Base-by-base conservation (phyloP, 2,888 invertebrate species). In the Pristionchus fissidentatus region DNA sequence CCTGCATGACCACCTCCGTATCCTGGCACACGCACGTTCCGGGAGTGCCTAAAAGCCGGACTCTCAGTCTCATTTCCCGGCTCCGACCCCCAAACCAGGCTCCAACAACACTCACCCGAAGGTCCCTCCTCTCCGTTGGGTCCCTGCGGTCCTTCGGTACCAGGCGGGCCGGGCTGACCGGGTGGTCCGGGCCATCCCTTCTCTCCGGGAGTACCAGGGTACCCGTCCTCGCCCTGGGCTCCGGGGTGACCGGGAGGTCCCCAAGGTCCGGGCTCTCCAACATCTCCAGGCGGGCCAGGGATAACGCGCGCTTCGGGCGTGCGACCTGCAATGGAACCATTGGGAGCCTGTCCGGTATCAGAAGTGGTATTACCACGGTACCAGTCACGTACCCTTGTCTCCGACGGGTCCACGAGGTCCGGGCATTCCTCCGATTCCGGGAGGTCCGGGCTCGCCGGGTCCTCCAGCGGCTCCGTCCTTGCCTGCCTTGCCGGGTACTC, bases 11-110 rank as follows among this genome's bases (percentile, higher is more conserved):
- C 26, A 92, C 92, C 86, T 92, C 92, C 0, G 92, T 92, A 83
- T 92, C 92, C 83, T 88, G 91, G 84, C 92, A 92, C 15, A 92
- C 92, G 83, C 92, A 92, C 35, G 92, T 92, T 38, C 92, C 92
- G 35, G 92, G 92, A 41, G 92, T 92, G n/a, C 91, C 90, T 85
- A 83, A 82, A 70, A 10, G 38, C 5, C n/a, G n/a, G n/a, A n/a
- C n/a, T n/a, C n/a, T n/a, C n/a, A n/a, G 8, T 49, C 49, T 13
- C 10, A 49, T 49, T 49, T 49, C 49, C 49, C 10, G 49, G 49
- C 10, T 13, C 10, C 60, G 8, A 26, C 26, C 8, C 7, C 8
- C 8, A 15, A 15, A 15, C 60, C 70, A 66, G 49, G n/a, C n/a
- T n/a, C n/a, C n/a, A n/a, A n/a, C n/a, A n/a, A n/a, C n/a, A n/a